Conservation (phyloP, 2,113 vertebrate species). For the Fulica atra region DNA sequence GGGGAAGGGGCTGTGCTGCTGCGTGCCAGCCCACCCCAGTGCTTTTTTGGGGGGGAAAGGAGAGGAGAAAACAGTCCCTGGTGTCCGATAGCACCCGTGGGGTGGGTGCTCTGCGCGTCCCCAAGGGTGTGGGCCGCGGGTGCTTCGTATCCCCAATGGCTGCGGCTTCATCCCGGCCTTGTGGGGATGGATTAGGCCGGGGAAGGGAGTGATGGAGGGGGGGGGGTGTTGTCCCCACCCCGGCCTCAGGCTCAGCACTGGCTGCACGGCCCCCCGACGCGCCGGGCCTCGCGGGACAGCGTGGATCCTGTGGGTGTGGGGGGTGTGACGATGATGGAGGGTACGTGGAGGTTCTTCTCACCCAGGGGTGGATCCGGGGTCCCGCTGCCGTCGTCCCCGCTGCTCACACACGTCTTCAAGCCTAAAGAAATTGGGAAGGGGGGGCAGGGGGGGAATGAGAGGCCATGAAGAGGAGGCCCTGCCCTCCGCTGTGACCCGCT, state of each 20-base stretch:
- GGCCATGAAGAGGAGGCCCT: background rate
- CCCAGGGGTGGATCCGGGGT: background rate
- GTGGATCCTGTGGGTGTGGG: slow-evolving; percentile 73
- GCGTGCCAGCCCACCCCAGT: background rate
- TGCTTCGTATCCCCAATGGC: rapidly evolving
- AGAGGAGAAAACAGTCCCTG: background rate
- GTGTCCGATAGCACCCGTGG: background rate
- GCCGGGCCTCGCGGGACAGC: slow-evolving; percentile 33
- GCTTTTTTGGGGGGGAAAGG: background rate
- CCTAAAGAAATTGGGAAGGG: slow-evolving; percentile 15
- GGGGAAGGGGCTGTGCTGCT: rapidly evolving
- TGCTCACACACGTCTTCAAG: slow-evolving; percentile 73
- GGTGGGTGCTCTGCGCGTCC: background rate
- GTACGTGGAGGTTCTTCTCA: slow-evolving; percentile 65
- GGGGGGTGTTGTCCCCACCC: no score
- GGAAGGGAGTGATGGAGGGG: no score
- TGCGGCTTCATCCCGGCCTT: background rate
- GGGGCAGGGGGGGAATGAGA: no score
- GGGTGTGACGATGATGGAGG: slow-evolving; percentile 79
- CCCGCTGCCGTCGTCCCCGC: background rate
- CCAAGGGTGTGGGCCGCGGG: background rate
- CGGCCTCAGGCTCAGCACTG: background rate
- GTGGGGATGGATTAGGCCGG: no score
- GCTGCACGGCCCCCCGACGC: background rate
- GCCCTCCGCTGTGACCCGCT: background rate